Evolutionary conservation across 2,113 vertebrate species (phyloP), one percentile per base, ranked within the genome.

Genomic region (Microtus richardsoni): DNA sequence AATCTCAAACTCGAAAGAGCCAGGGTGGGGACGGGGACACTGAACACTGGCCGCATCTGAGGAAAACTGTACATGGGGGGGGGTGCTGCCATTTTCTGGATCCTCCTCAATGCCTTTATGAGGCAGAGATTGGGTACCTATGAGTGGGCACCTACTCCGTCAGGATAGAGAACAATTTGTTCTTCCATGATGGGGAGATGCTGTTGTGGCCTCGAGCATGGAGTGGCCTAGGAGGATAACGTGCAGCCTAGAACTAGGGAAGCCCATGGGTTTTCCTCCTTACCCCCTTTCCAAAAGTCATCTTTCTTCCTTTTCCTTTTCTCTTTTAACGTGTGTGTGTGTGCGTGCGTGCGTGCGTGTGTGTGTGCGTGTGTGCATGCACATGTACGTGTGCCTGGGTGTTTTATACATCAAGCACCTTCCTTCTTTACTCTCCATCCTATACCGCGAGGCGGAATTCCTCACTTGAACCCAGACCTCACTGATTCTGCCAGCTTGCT

Each of bases 241-340:
- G 71, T 44, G 26, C 74, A 49, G 58, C 78, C 44, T 89, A 24
- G 78, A 95, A 91, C 84, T n/a, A 52, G 78, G 54, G 58, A 12
- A 19, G n/a, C 47, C 75, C 47, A 14, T 17, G 64, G 58, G 17
- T 74, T 60, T 68, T n/a, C 19, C 7, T 85, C 16, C 24, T 12
- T 75, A 17, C 13, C 6, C 24, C 17, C 7, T 28, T 62, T 41
- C 28, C n/a, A 62, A 41, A 83, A 62, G 28, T 19, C n/a, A 41
- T 16, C 11, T 58, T 21, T n/a, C 52, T n/a, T 24, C 33, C 58
- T 58, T 93, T 71, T 44, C 8, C 39, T 12, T 28, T 26, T 64
- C 28, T 2, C 33, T 68, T 36, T 14, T 8, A 86, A 11, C 33
- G 36, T 21, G 33, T 54, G 19, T n/a, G 77, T 47, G 44, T 3